These are phyloP conservation scores for Dynastes hyllus DNA, from an alignment of 2,888 invertebrate genomes.

Conservation along the genomic window DNA sequence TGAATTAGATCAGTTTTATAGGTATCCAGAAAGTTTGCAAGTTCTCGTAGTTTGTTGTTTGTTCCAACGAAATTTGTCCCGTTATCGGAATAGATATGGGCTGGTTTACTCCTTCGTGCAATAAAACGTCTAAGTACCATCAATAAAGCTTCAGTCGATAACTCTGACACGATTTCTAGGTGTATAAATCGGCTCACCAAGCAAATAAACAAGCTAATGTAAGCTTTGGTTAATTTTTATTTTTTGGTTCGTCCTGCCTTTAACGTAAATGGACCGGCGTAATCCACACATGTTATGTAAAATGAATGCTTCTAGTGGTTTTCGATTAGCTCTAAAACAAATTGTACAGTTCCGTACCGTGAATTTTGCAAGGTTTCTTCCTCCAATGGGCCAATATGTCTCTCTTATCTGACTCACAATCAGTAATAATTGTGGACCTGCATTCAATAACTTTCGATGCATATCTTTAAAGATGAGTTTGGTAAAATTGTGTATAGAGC, in stretches of 20 bases:
- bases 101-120: not conserved
- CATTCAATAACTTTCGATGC: not conserved
- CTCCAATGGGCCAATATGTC: too few relatives aligned
- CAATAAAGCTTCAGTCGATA: not conserved
- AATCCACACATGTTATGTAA: not conserved
- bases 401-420: too few relatives aligned
- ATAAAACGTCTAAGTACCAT: constrained; percentile 20
- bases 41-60: not conserved
- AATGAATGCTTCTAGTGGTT: not conserved
- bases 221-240: not conserved
- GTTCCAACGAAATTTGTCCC: not conserved
- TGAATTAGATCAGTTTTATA: not conserved
- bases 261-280: not conserved
- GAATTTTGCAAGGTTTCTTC: too few relatives aligned
- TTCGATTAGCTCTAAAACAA: too few relatives aligned
- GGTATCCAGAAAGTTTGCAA: not conserved
- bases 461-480: not conserved
- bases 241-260: not conserved
- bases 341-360: too few relatives aligned
- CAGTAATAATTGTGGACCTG: not conserved
- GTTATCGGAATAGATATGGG: not conserved
- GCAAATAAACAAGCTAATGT: not conserved
- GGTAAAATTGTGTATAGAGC: not conserved
- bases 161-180: not conserved
- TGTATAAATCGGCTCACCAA: not conserved